These are phyloP conservation scores for Cyclargus thomasi DNA, from an alignment of 1,140 invertebrate species.

Conservation along the genomic window DNA sequence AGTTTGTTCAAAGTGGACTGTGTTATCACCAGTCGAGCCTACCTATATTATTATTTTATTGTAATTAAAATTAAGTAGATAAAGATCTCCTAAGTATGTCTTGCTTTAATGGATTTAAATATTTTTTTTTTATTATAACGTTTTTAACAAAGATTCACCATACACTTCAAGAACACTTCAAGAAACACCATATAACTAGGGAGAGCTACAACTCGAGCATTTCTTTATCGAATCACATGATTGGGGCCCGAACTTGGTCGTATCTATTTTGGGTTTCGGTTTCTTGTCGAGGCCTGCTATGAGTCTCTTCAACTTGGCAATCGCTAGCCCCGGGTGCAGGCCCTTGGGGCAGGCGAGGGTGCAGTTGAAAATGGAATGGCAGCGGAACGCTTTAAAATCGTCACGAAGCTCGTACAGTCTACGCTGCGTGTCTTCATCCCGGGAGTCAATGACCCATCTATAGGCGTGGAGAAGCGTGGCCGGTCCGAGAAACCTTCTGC, in stretches of 20 bases:
- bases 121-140: background rate
- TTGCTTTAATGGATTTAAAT: background rate
- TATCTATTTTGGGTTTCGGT: conserved; percentile 79
- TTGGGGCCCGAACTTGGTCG: conserved; percentile 57
- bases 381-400: conserved; percentile 83
- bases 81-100: too few relatives aligned
- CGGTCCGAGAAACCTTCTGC: conserved; percentile 56
- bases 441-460: conserved; percentile 86
- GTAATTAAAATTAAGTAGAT: background rate
- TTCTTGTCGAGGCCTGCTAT: conserved; percentile 87
- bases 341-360: conserved; percentile 88
- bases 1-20: too few relatives aligned
- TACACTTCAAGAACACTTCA: too few relatives aligned
- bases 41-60: background rate
- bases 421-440: conserved; percentile 81
- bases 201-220: background rate
- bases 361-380: conserved; percentile 90
- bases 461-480: conserved; percentile 68
- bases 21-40: too few relatives aligned
- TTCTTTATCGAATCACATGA: conserved; percentile 18
- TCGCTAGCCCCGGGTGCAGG: conserved; percentile 93
- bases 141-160: background rate
- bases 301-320: conserved; percentile 94
- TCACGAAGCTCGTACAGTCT: conserved; percentile 82
- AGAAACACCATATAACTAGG: background rate